Base-by-base conservation (phyloP, 2,888 invertebrate genomes). In the Andrena hattorfiana region DNA sequence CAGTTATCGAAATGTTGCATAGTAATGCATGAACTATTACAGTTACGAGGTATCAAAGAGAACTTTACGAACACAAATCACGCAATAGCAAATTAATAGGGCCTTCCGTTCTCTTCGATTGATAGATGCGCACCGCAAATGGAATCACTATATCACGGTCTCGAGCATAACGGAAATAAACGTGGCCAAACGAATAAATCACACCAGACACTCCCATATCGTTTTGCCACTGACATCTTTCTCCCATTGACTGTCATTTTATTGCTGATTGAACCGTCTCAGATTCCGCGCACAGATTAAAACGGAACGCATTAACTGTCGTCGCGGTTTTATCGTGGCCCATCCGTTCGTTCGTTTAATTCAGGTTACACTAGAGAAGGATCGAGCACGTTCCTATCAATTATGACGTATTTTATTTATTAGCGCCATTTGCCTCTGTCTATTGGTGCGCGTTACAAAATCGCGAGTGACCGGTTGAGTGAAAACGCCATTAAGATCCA, bases 271-370 rank as follows among this genome's bases (percentile, higher is more conserved):
- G 66, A 63, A 77, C 42, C n/a, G 62, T 77, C 42, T 42, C 23
- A 68, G 62, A 78, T 77, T 48, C 77, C 77, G 68, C 54, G 67
- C 26, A 16, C 28, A 51, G 78, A 78, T 78, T 67, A 76, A 78
- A 75, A 67, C 77, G 62, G 23, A 42, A 63, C 77, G 68, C 62
- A 68, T 77, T 77, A 68, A 62, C 77, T 28, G 67, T 68, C 78
- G 62, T 77, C 77, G 77, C 77, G 62, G 51, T 76, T 62, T 68
- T 54, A 77, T 68, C 68, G 26, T 48, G 35, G 26, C 1, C 2
- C 30, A n/a, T 6, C n/a, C 35, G 35, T 42, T 51, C 63, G 51
- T 20, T 51, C 54, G 35, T 35, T 51, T 32, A 23, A 54, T 56
- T 20, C 66, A 13, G 64, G 13, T 10, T 13, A 20, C 48, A 10